These are phyloP conservation scores for Sabatieria punctata DNA, from an alignment of 2,888 invertebrate genomes.

Conservation along the genomic window DNA sequence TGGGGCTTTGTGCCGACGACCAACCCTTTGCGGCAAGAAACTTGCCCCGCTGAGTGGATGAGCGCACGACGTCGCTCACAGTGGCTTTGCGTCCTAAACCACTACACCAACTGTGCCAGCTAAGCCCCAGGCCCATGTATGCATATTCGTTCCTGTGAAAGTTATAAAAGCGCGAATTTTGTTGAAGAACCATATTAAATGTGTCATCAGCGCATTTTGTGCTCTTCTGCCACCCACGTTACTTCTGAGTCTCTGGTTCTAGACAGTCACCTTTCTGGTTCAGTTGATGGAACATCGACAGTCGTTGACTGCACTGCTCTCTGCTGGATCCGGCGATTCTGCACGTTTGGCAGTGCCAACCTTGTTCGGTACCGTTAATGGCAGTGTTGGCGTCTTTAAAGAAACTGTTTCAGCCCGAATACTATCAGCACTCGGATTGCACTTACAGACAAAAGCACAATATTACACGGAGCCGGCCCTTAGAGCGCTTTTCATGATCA, in stretches of 20 bases:
- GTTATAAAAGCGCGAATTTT: no score
- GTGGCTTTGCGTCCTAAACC: no score
- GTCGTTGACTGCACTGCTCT: conserved; percentile 18
- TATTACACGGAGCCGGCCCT: conserved; percentile 48
- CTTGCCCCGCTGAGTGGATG: no score
- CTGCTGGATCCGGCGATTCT: background rate
- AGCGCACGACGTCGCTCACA: no score
- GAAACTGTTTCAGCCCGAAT: conserved; percentile 53
- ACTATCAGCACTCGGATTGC: conserved; percentile 69
- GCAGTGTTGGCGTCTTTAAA: conserved; percentile 11
- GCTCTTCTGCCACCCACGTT: background rate
- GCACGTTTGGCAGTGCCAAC: conserved; percentile 3
- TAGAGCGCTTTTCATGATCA: conserved; percentile 43
- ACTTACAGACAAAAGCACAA: conserved; percentile 73
- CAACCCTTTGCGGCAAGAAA: no score
- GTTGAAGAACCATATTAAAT: no score
- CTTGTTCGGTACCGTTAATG: conserved; percentile 7
- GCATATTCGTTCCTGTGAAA: no score
- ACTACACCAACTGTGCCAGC: no score
- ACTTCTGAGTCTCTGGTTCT: conserved; percentile 25
- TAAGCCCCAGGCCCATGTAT: no score
- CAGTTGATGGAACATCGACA: conserved; percentile 45
- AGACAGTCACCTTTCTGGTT: conserved; percentile 61
- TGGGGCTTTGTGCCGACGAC: no score
- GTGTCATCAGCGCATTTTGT: no score